phyloP scores from a whole-genome alignment of 2,113 vertebrate species.

The Paraplagusia blochii region DNA sequence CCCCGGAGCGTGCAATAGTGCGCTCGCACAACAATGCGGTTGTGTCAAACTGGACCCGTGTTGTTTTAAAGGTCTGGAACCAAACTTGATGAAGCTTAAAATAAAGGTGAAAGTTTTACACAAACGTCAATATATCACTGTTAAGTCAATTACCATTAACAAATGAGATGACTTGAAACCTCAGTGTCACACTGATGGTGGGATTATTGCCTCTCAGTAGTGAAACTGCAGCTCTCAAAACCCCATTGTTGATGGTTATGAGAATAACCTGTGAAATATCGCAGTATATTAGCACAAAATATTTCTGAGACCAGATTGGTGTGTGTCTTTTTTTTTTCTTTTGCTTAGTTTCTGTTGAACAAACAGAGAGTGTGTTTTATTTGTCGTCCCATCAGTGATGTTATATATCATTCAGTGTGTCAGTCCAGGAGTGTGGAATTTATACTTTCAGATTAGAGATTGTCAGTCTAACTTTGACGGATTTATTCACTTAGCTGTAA shows the following conservation, averaged over 20 bases:
- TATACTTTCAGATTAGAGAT: no score
- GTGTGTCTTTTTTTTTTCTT: no score
- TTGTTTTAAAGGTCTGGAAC: constrained; percentile 7
- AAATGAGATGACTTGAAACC: constrained; percentile 30
- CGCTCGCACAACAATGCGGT: constrained; percentile 19
- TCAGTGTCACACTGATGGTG: constrained; percentile 12
- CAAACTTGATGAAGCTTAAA: constrained; percentile 20
- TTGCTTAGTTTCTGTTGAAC: no score
- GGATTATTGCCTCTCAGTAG: constrained; percentile 39
- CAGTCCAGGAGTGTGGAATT: no score
- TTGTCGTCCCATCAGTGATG: no score
- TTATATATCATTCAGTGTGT: no score
- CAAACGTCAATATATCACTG: constrained; percentile 24
- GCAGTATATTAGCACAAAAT: no score
- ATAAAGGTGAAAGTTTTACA: constrained; percentile 19
- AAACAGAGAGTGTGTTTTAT: no score
- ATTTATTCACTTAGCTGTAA: constrained; percentile 7
- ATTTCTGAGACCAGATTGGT: no score
- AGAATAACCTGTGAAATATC: background rate
- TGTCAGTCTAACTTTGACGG: background rate
- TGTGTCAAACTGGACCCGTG: background rate
- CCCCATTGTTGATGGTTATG: background rate
- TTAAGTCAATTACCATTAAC: constrained; percentile 41
- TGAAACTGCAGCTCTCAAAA: constrained; percentile 23
- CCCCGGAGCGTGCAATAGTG: constrained; percentile 34